Conservation (phyloP, 2,797 vertebrate genomes). For the Echiichthys vipera region DNA sequence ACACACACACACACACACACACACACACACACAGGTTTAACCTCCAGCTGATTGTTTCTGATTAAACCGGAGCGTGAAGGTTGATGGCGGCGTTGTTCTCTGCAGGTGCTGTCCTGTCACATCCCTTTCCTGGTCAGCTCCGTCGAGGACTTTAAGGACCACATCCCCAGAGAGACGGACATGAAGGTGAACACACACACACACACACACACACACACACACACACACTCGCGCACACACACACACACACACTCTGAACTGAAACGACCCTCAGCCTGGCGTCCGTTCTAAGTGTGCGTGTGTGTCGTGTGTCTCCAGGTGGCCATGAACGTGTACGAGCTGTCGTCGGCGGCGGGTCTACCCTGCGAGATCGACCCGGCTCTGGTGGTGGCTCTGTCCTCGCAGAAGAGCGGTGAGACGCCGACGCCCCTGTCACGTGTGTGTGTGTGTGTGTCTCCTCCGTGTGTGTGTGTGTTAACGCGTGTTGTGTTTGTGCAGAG, state of each 20-base stretch:
- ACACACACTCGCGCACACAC: too few relatives aligned
- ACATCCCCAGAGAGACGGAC: slow-evolving; percentile 99
- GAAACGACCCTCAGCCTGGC: too few relatives aligned
- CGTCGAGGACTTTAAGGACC: slow-evolving; percentile 98
- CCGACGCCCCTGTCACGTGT: neutral
- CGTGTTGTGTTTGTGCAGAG: slow-evolving; percentile 84
- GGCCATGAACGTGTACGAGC: slow-evolving; percentile 99
- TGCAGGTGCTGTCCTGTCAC: slow-evolving; percentile 96
- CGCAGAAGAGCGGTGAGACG: slow-evolving; percentile 94
- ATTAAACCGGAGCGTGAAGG: too few relatives aligned
- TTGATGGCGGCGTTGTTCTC: too few relatives aligned
- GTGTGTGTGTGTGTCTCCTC: neutral
- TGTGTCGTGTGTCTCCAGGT: slow-evolving; percentile 86
- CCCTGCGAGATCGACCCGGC: slow-evolving; percentile 98
- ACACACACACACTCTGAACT: too few relatives aligned
- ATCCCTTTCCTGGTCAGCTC: slow-evolving; percentile 99
- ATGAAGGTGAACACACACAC: slow-evolving; percentile 91
- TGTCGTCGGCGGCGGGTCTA: slow-evolving; percentile 96
- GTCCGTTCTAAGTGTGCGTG: too few relatives aligned
- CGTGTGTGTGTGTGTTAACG: too few relatives aligned
- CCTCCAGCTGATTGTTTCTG: too few relatives aligned
- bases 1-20: neutral
- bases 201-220: too few relatives aligned
- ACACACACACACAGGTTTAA: neutral
- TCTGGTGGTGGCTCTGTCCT: slow-evolving; percentile 95